These are phyloP conservation scores for Macrotrachela quadricornifera DNA, from an alignment of 1,140 invertebrate species.

Conservation along the genomic window DNA sequence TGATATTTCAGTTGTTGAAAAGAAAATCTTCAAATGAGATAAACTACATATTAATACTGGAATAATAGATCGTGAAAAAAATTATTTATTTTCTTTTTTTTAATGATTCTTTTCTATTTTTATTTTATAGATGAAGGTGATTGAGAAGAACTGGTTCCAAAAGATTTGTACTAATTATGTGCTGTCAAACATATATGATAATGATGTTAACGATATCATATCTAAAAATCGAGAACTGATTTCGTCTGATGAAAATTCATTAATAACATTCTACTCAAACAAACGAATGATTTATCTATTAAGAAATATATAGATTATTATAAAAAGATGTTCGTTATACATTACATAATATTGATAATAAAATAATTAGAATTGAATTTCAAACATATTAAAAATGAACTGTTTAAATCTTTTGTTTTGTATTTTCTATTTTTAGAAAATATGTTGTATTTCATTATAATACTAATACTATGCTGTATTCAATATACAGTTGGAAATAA, in stretches of 20 bases:
- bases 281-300: conserved; percentile 45
- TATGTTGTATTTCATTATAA: no score
- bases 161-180: conserved; percentile 56
- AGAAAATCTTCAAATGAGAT: conserved; percentile 4
- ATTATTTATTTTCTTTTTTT: no score
- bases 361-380: neutral
- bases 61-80: conserved; percentile 93
- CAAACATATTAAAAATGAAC: no score
- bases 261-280: conserved; percentile 45
- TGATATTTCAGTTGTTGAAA: neutral
- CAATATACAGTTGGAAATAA: neutral
- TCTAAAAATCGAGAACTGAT: conserved; percentile 44
- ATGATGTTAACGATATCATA: conserved; percentile 39
- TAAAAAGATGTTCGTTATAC: neutral
- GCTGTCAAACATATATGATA: conserved; percentile 49
- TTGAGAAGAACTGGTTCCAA: conserved; percentile 46
- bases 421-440: no score
- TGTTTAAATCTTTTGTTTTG: no score
- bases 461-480: no score
- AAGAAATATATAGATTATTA: neutral
- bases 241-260: conserved; percentile 65
- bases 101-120: conserved; percentile 38
- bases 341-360: neutral
- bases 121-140: conserved; percentile 56
- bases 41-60: conserved; percentile 94